Evolutionary conservation across 2,888 invertebrate genomes (phyloP).

Genomic region (Camponotus fellah): DNA sequence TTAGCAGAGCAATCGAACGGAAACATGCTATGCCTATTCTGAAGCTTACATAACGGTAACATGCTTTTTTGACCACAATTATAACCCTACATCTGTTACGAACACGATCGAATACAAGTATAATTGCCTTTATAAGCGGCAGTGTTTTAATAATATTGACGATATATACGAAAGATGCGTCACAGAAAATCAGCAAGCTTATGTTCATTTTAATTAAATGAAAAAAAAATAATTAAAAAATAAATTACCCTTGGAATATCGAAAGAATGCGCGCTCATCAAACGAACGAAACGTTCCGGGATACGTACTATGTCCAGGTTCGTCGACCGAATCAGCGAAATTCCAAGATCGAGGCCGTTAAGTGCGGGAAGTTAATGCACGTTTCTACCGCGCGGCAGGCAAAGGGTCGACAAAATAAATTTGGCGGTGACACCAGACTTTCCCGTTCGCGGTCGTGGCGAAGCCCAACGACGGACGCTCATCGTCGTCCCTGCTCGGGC

Average conservation of each 20-base stretch:
- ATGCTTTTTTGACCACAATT: constrained; percentile 35
- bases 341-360: constrained; percentile 58
- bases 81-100: constrained; percentile 22
- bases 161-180: background rate
- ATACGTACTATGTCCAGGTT: background rate
- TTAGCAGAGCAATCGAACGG: constrained; percentile 71
- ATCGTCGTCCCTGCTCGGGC: constrained; percentile 58
- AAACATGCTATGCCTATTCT: constrained; percentile 64
- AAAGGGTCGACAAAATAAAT: constrained; percentile 68
- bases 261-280: background rate
- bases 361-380: constrained; percentile 57
- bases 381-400: constrained; percentile 42
- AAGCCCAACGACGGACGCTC: constrained; percentile 34
- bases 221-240: background rate
- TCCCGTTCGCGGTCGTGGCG: constrained; percentile 49
- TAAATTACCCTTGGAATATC: background rate
- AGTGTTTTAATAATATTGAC: background rate
- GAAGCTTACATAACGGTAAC: constrained; percentile 53
- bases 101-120: background rate
- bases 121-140: background rate
- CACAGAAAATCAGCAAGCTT: background rate
- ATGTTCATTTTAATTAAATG: background rate
- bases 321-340: constrained; percentile 50
- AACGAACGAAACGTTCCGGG: background rate
- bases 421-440: constrained; percentile 59